Evolutionary conservation across 30 jellyfish, hydroid and myxozoan genomes (phyloP).

Genomic region (Hydra vulgaris): DNA sequence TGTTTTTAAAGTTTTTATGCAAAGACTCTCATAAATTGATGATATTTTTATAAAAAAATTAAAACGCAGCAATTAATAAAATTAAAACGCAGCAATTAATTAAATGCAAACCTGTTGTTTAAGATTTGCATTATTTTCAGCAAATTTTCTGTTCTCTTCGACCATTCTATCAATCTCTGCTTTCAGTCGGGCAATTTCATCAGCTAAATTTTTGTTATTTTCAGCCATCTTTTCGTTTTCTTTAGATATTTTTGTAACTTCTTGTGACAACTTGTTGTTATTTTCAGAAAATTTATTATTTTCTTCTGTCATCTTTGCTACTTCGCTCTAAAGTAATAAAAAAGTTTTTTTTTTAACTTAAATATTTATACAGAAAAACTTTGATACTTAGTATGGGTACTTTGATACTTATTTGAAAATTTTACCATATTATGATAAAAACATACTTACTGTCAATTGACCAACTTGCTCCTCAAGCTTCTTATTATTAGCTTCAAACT

Average conservation of each 20-base stretch:
- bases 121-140: constrained; percentile 68
- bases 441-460: constrained; percentile 38
- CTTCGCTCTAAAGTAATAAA: not conserved
- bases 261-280: constrained; percentile 42
- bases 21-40: not conserved
- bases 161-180: constrained; percentile 71
- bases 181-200: constrained; percentile 45
- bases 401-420: too few relatives aligned
- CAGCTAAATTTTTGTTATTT: constrained; percentile 60
- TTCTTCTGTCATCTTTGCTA: constrained; percentile 47
- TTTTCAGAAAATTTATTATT: constrained; percentile 61
- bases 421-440: too few relatives aligned
- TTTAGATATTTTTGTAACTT: constrained; percentile 54
- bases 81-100: too few relatives aligned
- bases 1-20: not conserved
- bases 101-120: constrained; percentile 63
- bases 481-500: constrained; percentile 55
- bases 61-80: too few relatives aligned
- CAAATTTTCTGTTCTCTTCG: constrained; percentile 69
- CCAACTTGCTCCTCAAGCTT: constrained; percentile 63
- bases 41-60: too few relatives aligned
- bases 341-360: not conserved
- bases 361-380: not conserved
- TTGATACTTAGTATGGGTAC: too few relatives aligned
- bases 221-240: constrained; percentile 74